These are phyloP conservation scores for Helarctos malayanus DNA, from an alignment of 2,797 vertebrate species.

Conservation along the genomic window DNA sequence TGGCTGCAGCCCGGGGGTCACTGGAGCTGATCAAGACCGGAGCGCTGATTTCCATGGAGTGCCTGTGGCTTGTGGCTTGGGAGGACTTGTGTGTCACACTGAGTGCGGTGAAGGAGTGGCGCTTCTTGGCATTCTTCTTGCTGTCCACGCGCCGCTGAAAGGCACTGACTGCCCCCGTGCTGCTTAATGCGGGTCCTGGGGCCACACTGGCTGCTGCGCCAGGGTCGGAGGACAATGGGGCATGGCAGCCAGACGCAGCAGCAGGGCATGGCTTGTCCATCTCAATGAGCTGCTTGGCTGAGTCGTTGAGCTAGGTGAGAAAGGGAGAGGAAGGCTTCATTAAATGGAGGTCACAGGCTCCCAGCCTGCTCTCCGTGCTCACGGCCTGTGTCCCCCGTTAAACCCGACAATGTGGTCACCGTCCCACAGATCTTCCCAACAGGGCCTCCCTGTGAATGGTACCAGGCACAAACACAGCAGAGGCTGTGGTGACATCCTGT, in stretches of 20 bases:
- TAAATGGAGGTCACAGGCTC: conserved; percentile 40
- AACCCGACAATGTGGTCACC: background rate
- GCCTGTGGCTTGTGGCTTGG: conserved; percentile 95
- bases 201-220: conserved; percentile 89
- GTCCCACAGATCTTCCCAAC: background rate
- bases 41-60: conserved; percentile 99
- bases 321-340: conserved; percentile 43
- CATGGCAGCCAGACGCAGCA: conserved; percentile 81
- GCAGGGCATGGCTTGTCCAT: conserved; percentile 94
- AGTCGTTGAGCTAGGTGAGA: conserved; percentile 94
- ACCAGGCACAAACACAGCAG: background rate
- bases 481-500: background rate
- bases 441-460: background rate
- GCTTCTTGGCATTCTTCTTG: conserved; percentile 99
- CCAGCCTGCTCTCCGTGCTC: background rate
- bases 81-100: conserved; percentile 97
- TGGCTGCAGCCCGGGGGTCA: conserved; percentile 95
- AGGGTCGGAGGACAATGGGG: conserved; percentile 87
- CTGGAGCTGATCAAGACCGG: conserved; percentile 99
- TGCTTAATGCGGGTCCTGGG: conserved; percentile 88
- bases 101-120: conserved; percentile 97
- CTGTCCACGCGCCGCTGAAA: conserved; percentile 93
- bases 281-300: conserved; percentile 98
- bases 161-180: conserved; percentile 88
- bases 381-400: background rate